Conservation (phyloP, 2,888 invertebrate species). For the Heliconius erato region DNA sequence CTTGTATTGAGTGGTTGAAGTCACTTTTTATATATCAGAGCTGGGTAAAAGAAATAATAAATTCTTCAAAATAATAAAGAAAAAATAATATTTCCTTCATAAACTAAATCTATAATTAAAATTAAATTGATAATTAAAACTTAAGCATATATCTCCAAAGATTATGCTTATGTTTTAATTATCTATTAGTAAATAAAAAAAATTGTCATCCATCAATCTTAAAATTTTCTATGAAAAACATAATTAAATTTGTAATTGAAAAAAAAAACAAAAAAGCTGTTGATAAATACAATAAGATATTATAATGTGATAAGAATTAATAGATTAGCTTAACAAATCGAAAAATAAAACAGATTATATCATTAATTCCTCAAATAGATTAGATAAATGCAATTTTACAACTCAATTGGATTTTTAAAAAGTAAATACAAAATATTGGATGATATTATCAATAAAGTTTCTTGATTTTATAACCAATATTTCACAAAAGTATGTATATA, state of each 20-base stretch:
- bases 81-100: no score
- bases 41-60: no score
- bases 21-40: no score
- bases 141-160: not conserved
- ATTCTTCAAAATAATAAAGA: no score
- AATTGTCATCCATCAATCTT: not conserved
- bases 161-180: no score
- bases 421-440: not conserved
- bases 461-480: not conserved
- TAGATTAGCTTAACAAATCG: not conserved
- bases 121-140: not conserved
- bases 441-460: not conserved
- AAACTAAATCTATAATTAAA: no score
- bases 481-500: not conserved
- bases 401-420: not conserved
- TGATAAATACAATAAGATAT: slow-evolving; percentile 8
- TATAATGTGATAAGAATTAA: not conserved
- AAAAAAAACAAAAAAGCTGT: not conserved
- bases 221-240: not conserved
- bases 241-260: not conserved
- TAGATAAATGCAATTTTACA: not conserved
- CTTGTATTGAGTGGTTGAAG: no score
- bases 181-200: not conserved
- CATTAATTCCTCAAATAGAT: not conserved
- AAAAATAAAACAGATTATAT: not conserved